A percentile compares a stretch with the other conserved stretches of the same genome.
These are phyloP conservation scores for Drosophila pallidifrons DNA, from an alignment of 1,140 invertebrate species.

Conservation along the genomic window DNA sequence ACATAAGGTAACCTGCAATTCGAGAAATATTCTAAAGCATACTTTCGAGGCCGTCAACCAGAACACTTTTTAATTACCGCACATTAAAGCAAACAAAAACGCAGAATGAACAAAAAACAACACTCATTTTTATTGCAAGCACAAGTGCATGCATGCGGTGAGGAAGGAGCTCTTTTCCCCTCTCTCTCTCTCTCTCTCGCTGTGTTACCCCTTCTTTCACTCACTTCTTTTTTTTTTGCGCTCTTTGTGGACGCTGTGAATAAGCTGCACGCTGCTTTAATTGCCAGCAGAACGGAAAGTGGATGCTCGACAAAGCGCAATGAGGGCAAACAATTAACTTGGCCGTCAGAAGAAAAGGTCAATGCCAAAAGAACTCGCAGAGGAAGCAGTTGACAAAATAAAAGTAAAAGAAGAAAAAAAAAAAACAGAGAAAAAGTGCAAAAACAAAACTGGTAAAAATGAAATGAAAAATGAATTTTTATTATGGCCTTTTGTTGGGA, in stretches of 20 bases:
- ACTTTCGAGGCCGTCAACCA: conserved; percentile 6
- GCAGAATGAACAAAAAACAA: conserved; percentile 38
- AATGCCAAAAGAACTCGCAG: conserved; percentile 15
- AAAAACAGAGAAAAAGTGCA: conserved; percentile 1
- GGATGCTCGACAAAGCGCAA: conserved; percentile 44
- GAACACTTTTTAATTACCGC: conserved; percentile 67
- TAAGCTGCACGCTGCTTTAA: conserved; percentile 67
- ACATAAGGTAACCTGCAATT: not conserved
- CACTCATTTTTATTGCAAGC: conserved; percentile 63
- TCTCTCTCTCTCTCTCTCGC: not conserved
- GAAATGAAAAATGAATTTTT: conserved; percentile 58
- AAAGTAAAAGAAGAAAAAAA: not conserved
- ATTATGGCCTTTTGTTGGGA: conserved; percentile 52
- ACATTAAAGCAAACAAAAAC: conserved; percentile 72
- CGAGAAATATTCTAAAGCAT: not conserved
- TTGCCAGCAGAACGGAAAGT: conserved; percentile 46
- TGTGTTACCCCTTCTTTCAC: conserved; percentile 1
- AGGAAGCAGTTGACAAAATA: conserved; percentile 24
- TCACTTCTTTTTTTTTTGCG: not conserved
- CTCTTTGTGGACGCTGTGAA: conserved; percentile 48
- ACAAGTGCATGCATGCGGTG: conserved; percentile 12
- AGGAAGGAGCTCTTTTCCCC: not conserved
- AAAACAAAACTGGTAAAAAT: conserved; percentile 35
- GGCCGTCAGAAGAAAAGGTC: conserved; percentile 56
- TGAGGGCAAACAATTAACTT: conserved; percentile 73